These are phyloP conservation scores for Porites lobata DNA, from an alignment of 92 coral and sea anemone species.

Conservation along the genomic window DNA sequence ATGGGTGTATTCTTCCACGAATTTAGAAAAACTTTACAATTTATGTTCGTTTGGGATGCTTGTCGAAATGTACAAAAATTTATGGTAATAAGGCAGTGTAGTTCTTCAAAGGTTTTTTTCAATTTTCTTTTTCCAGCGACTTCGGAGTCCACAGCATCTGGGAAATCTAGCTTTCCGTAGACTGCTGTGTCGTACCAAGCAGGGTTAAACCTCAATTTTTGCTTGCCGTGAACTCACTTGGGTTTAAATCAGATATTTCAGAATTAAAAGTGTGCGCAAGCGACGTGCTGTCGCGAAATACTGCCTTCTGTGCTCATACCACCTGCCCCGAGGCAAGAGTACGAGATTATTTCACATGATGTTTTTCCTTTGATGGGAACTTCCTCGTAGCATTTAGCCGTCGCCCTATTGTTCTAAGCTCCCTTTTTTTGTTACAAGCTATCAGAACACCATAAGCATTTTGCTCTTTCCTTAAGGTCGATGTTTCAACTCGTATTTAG, in stretches of 20 bases:
- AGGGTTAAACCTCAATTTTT: constrained; percentile 15
- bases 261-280: constrained; percentile 12
- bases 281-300: constrained; percentile 33
- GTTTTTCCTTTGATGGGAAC: constrained; percentile 6
- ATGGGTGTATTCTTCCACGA: not conserved
- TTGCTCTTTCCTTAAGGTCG: no score
- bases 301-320: constrained; percentile 31
- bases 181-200: constrained; percentile 20
- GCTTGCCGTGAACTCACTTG: constrained; percentile 22
- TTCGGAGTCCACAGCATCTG: not conserved
- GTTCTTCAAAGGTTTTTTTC: not conserved
- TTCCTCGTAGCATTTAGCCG: constrained; percentile 18
- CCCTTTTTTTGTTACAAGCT: not conserved
- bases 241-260: constrained; percentile 29
- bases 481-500: not conserved
- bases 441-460: not conserved
- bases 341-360: constrained; percentile 19
- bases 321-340: constrained; percentile 32
- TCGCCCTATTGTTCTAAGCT: not conserved
- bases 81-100: not conserved
- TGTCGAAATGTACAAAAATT: not conserved
- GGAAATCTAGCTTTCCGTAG: not conserved
- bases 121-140: not conserved
- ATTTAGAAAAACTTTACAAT: not conserved
- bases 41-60: not conserved